Evolutionary conservation across 1,140 invertebrate genomes (phyloP).

Genomic region (Mesaphorura yosii): DNA sequence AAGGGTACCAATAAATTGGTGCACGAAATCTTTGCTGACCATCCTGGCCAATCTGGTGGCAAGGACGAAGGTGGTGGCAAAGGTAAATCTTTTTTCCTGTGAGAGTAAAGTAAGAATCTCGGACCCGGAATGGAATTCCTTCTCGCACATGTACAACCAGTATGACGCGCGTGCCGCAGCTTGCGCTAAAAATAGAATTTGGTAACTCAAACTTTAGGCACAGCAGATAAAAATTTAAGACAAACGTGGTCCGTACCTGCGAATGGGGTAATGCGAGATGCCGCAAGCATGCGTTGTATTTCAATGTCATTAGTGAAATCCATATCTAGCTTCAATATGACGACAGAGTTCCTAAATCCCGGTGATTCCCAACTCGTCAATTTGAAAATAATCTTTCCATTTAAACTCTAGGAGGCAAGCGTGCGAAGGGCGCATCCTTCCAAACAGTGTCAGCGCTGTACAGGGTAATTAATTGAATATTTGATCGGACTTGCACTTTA

Average conservation of each 20-base stretch:
- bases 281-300: too few species aligned
- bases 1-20: conserved; percentile 77
- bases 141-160: too few species aligned
- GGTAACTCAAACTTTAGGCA: conserved; percentile 11
- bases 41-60: conserved; percentile 79
- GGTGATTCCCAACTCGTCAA: not conserved
- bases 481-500: not conserved
- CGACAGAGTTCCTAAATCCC: not conserved
- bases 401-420: conserved; percentile 58
- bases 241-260: too few species aligned
- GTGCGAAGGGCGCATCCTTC: conserved; percentile 72
- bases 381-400: too few species aligned
- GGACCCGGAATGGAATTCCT: too few species aligned
- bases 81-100: conserved; percentile 43
- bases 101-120: too few species aligned
- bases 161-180: not conserved
- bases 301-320: too few species aligned
- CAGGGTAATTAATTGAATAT: conserved; percentile 61
- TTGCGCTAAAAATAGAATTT: conserved; percentile 27
- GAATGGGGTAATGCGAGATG: too few species aligned
- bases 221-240: too few species aligned
- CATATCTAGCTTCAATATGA: not conserved
- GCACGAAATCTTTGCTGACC: conserved; percentile 82
- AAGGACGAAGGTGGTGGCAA: conserved; percentile 59
- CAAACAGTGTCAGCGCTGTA: conserved; percentile 78